A percentile compares a stretch with the other conserved stretches of the same genome.
Conservation (phyloP, 2,797 vertebrate genomes). For the Odontamblyopus rebecca region DNA sequence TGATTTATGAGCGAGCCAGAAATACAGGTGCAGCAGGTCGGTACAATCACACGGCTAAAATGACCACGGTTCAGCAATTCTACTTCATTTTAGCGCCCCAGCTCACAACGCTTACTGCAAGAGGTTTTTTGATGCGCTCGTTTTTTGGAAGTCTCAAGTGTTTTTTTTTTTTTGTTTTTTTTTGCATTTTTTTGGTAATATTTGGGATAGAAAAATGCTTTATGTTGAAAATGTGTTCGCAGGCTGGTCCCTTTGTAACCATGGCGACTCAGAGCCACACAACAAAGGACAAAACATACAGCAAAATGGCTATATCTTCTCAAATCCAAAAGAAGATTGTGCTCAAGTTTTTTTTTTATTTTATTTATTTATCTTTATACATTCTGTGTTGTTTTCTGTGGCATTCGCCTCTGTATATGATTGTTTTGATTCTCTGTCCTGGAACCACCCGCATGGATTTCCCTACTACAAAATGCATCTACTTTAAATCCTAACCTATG, state of each 20-base stretch:
- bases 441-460: background rate
- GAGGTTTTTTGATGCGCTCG: constrained; percentile 27
- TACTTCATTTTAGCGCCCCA: constrained; percentile 26
- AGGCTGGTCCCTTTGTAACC: background rate
- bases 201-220: constrained; percentile 8
- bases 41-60: constrained; percentile 32
- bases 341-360: too few species aligned
- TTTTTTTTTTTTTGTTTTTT: background rate
- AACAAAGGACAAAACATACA: background rate
- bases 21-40: constrained; percentile 45
- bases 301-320: background rate
- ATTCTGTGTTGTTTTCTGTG: background rate
- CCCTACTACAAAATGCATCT: background rate
- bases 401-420: background rate
- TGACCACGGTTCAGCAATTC: constrained; percentile 52
- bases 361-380: background rate
- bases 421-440: too few species aligned
- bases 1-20: constrained; percentile 66
- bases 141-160: constrained; percentile 12
- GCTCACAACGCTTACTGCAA: constrained; percentile 14
- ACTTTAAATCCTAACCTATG: background rate
- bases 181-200: background rate
- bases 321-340: background rate
- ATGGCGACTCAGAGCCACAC: background rate
- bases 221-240: constrained; percentile 1